Conservation (phyloP, 2,113 vertebrate genomes). For the Python bivittatus region DNA sequence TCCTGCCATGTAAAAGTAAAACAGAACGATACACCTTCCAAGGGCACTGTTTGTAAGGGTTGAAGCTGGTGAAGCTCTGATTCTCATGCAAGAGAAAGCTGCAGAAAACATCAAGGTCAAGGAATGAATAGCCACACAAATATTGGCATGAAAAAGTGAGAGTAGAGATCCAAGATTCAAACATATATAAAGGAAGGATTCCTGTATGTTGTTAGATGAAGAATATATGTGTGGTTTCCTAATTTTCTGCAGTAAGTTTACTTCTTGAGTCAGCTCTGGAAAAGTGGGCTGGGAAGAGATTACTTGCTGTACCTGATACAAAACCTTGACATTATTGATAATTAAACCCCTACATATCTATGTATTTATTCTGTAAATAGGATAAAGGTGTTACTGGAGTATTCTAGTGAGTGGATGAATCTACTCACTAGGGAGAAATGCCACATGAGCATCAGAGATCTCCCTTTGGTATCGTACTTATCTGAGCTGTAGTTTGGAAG, state of each 20-base stretch:
- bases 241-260: background rate
- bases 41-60: background rate
- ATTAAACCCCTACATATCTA: background rate
- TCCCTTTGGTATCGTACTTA: background rate
- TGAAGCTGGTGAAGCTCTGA: background rate
- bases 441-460: background rate
- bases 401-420: background rate
- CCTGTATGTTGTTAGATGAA: background rate
- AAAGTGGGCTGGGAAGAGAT: background rate
- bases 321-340: background rate
- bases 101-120: background rate
- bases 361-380: background rate
- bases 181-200: background rate
- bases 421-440: background rate
- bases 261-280: background rate
- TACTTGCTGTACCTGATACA: background rate
- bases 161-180: background rate
- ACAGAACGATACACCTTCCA: background rate
- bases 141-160: background rate
- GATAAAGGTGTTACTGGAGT: background rate
- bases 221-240: background rate
- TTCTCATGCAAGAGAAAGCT: background rate
- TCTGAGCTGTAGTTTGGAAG: background rate
- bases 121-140: background rate
- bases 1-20: background rate